phyloP scores from a whole-genome alignment of 1,140 invertebrate genomes.

The Battus philenor region DNA sequence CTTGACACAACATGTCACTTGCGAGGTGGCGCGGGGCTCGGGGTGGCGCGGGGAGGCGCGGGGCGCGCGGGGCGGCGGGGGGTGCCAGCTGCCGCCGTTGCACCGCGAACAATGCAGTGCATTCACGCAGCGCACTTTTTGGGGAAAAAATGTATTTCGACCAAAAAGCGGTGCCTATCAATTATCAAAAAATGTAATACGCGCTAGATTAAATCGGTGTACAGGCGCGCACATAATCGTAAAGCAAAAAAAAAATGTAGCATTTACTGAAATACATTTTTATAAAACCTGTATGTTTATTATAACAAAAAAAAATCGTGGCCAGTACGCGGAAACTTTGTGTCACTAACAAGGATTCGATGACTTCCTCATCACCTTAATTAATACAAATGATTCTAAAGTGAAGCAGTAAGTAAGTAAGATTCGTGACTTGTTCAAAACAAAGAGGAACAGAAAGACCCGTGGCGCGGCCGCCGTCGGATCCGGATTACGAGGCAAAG shows the following conservation, averaged over 20 bases:
- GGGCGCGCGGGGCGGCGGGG: not conserved
- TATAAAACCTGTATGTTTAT: too few species aligned
- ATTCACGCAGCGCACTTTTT: slow-evolving; percentile 48
- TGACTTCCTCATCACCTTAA: too few species aligned
- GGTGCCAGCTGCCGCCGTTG: slow-evolving; percentile 23
- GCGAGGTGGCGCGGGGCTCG: not conserved
- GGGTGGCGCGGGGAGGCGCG: not conserved
- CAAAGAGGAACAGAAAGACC: too few species aligned
- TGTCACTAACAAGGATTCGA: too few species aligned
- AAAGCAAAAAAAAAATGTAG: too few species aligned
- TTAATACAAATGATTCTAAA: too few species aligned
- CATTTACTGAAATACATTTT: too few species aligned
- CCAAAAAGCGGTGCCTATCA: slow-evolving; percentile 37
- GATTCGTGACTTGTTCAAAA: too few species aligned
- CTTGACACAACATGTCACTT: too few species aligned
- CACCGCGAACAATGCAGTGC: slow-evolving; percentile 39
- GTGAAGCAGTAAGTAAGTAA: too few species aligned
- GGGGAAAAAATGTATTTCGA: slow-evolving; percentile 47
- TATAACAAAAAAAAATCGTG: too few species aligned
- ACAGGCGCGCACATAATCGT: slow-evolving; percentile 11
- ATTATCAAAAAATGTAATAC: slow-evolving; percentile 19
- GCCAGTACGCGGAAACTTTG: too few species aligned
- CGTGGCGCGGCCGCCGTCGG: slow-evolving; percentile 47
- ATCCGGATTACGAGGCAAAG: slow-evolving; percentile 71
- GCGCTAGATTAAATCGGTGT: slow-evolving; percentile 28